Conservation (phyloP, 2,113 vertebrate genomes). For the Lepidothrix coronata region DNA sequence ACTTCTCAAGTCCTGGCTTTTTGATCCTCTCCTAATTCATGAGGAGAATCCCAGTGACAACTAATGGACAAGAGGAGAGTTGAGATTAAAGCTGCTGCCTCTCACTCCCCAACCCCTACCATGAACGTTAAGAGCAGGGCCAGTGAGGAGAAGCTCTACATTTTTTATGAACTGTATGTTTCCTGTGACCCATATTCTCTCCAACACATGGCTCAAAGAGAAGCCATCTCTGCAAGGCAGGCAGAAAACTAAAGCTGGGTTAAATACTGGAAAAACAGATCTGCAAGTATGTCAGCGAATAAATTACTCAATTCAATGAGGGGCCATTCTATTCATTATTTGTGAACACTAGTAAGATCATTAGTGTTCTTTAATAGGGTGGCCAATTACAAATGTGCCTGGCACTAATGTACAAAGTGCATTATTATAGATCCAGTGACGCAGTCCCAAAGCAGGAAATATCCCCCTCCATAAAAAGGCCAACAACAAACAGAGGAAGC, state of each 20-base stretch:
- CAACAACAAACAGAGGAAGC: conserved; percentile 57
- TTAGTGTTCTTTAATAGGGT: conserved; percentile 57
- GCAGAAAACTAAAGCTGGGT: conserved; percentile 24
- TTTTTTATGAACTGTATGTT: not conserved
- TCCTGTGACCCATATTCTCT: conserved; percentile 21
- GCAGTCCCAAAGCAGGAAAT: conserved; percentile 38
- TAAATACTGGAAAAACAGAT: conserved; percentile 51
- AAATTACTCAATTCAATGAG: conserved; percentile 46
- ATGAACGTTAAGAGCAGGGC: accelerated
- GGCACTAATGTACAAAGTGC: conserved; percentile 51
- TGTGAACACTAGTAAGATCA: conserved; percentile 52
- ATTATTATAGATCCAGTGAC: conserved; percentile 43
- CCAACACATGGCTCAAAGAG: not conserved
- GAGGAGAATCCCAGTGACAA: not conserved
- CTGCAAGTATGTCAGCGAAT: conserved; percentile 41
- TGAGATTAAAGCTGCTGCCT: not conserved
- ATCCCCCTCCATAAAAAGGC: conserved; percentile 33
- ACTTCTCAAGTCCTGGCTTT: not conserved
- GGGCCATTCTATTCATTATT: conserved; percentile 57
- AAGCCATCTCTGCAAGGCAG: conserved; percentile 6
- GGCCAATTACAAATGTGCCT: conserved; percentile 56
- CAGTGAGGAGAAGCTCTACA: not conserved
- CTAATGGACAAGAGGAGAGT: not conserved
- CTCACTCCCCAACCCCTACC: not conserved
- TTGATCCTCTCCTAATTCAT: not conserved